Conservation (phyloP, 2,797 vertebrate genomes). For the Psittacula echo region DNA sequence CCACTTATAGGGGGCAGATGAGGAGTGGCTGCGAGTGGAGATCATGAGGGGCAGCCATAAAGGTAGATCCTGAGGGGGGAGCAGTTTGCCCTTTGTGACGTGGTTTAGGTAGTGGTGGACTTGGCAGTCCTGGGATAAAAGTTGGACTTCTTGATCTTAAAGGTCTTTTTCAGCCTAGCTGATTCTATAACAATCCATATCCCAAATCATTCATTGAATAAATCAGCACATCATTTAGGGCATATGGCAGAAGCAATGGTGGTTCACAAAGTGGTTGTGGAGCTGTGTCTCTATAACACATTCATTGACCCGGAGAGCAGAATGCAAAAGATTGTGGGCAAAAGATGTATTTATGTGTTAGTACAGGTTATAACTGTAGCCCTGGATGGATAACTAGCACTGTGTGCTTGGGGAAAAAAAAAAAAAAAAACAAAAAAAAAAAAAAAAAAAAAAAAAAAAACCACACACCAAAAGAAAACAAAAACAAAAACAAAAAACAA, state of each 20-base stretch:
- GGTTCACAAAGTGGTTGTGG: not conserved
- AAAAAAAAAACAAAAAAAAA: too few species aligned
- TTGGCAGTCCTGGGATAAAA: not conserved
- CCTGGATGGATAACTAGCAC: not conserved
- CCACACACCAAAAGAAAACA: too few species aligned
- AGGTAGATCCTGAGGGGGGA: not conserved
- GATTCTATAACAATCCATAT: not conserved
- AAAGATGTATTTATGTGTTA: accelerated
- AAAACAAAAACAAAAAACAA: not conserved
- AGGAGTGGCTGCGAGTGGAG: not conserved
- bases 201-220: not conserved
- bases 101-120: not conserved
- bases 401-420: not conserved
- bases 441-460: too few species aligned
- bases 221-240: not conserved
- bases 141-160: not conserved
- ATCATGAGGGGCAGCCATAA: not conserved
- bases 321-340: accelerated
- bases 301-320: accelerated
- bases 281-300: accelerated
- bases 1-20: not conserved
- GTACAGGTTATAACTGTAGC: not conserved
- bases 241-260: not conserved
- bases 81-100: not conserved
- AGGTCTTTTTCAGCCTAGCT: not conserved